A percentile compares a stretch with the other conserved stretches of the same genome.
These are phyloP conservation scores for Hydrochoerus hydrochaeris DNA, from an alignment of 2,113 vertebrate genomes.

Conservation along the genomic window DNA sequence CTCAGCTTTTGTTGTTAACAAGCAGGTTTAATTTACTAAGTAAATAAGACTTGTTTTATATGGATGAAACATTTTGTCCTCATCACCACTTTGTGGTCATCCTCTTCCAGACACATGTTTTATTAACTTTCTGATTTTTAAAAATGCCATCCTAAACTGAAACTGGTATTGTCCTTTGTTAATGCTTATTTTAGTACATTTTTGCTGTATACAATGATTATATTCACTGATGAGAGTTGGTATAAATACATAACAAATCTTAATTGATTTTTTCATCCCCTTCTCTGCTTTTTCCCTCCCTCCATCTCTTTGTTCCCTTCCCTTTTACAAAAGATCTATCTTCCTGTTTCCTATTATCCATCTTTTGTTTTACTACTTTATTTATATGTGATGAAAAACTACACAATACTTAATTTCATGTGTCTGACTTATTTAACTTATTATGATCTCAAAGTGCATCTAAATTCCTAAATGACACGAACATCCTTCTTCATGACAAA, in stretches of 20 bases:
- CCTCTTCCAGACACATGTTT: not conserved
- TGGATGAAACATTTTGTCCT: not conserved
- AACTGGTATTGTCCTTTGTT: not conserved
- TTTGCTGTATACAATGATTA: not conserved
- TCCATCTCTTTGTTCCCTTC: not conserved
- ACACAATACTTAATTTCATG: not conserved
- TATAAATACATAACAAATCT: not conserved
- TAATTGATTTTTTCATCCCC: not conserved
- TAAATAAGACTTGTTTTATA: not conserved
- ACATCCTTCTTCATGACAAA: not conserved
- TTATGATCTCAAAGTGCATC: not conserved
- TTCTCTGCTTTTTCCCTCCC: not conserved
- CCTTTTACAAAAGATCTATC: not conserved
- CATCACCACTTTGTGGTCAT: not conserved
- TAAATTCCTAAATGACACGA: not conserved
- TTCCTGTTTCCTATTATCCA: not conserved
- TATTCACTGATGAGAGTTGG: not conserved
- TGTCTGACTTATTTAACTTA: not conserved
- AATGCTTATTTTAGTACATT: not conserved
- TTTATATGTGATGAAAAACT: not conserved
- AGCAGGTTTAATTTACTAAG: conserved; percentile 1
- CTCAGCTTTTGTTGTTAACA: conserved; percentile 6
- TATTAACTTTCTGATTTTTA: not conserved
- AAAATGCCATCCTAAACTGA: not conserved
- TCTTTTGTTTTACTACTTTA: not conserved